Evolutionary conservation across 2,888 invertebrate genomes (phyloP).

Genomic region (Meiosimyza decipiens): DNA sequence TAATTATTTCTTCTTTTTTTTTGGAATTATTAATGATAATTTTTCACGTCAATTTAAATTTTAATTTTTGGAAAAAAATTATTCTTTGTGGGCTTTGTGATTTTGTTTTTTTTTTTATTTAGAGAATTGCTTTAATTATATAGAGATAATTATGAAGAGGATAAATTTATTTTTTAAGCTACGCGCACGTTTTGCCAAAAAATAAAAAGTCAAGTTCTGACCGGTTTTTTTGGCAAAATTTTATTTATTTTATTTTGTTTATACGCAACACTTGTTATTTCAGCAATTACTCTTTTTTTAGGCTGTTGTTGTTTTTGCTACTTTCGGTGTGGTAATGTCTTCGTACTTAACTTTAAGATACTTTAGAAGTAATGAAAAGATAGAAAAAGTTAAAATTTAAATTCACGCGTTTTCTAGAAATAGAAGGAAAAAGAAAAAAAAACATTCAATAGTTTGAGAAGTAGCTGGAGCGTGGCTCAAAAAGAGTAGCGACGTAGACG

Average conservation of each 20-base stretch:
- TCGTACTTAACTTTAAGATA: too few species aligned
- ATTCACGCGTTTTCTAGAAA: too few species aligned
- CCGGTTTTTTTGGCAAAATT: slow-evolving; percentile 44
- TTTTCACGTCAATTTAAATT: slow-evolving; percentile 1
- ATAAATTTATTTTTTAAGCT: slow-evolving; percentile 33
- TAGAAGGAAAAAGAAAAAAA: too few species aligned
- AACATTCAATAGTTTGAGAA: too few species aligned
- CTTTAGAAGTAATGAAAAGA: too few species aligned
- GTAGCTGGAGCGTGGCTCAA: background rate
- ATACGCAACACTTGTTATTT: slow-evolving; percentile 13
- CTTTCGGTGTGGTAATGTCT: too few species aligned
- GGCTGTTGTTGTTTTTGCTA: too few species aligned
- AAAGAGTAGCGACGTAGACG: background rate
- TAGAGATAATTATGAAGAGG: slow-evolving; percentile 17
- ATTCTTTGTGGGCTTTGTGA: background rate
- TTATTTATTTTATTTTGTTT: slow-evolving; percentile 40
- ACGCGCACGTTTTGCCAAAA: slow-evolving; percentile 4
- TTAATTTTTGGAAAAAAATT: slow-evolving; percentile 10
- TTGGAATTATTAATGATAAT: too few species aligned
- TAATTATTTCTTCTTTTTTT: background rate
- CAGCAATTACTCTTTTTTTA: too few species aligned
- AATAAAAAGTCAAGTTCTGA: slow-evolving; percentile 26
- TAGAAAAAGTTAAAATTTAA: too few species aligned
- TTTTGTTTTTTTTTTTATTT: slow-evolving; percentile 2
- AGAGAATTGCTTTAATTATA: slow-evolving; percentile 2